Conservation (phyloP, 1,140 invertebrate genomes). For the Heliothis virescens region DNA sequence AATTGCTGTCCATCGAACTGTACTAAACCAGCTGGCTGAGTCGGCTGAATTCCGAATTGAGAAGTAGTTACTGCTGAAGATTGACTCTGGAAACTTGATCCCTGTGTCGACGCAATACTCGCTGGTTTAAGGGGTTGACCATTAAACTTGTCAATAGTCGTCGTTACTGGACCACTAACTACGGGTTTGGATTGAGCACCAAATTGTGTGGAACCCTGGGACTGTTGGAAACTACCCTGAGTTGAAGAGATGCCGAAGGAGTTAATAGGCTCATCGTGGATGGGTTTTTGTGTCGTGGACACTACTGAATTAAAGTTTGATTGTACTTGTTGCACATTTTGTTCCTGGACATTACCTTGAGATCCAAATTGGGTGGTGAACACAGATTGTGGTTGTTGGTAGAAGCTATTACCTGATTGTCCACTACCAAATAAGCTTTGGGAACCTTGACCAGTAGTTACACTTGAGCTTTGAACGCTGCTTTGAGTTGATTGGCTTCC, state of each 20-base stretch:
- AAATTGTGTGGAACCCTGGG: conserved; percentile 34
- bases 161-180: conserved; percentile 1
- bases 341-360: neutral
- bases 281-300: conserved; percentile 2
- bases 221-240: neutral
- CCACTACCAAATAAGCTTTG: neutral
- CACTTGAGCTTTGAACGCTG: neutral
- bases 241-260: conserved; percentile 23
- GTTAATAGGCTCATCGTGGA: neutral
- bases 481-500: neutral
- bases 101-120: neutral
- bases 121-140: neutral
- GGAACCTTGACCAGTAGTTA: neutral
- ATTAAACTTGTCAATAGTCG: conserved; percentile 1
- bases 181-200: conserved; percentile 29
- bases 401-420: neutral
- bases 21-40: neutral
- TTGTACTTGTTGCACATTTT: conserved; percentile 19
- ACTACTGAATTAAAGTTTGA: conserved; percentile 8
- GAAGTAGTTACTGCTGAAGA: neutral
- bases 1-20: neutral
- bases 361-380: neutral
- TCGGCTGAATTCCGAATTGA: neutral
- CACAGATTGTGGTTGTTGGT: neutral
- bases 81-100: neutral